Conservation (phyloP, 35 echinoderm and acorn worm genomes). For the Holothuria glaberrima region DNA sequence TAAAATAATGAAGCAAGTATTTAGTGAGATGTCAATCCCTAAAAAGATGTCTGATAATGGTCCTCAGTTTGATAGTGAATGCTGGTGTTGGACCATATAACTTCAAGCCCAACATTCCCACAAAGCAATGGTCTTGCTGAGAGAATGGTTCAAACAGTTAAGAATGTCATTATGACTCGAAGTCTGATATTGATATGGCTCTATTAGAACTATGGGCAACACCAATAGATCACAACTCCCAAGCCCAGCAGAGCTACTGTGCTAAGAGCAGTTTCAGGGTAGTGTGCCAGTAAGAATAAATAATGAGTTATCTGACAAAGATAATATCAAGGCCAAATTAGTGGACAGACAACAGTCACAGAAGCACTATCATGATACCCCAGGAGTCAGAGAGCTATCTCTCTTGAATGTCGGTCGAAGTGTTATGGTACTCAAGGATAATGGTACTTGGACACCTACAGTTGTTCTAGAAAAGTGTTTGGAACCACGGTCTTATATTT, state of each 20-base stretch:
- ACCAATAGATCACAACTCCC: not conserved
- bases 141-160: constrained; percentile 45
- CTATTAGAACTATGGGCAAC: constrained; percentile 10
- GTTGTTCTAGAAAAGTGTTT: constrained; percentile 34
- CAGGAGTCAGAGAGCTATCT: not conserved
- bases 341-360: constrained; percentile 17
- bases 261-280: constrained; percentile 23
- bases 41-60: constrained; percentile 52
- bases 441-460: constrained; percentile 26
- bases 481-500: not conserved
- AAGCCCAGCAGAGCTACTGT: constrained; percentile 15
- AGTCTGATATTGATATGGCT: constrained; percentile 31
- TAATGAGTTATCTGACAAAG: constrained; percentile 35
- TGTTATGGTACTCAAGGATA: constrained; percentile 22
- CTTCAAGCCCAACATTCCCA: constrained; percentile 50
- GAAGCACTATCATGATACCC: constrained; percentile 40
- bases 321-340: constrained; percentile 1
- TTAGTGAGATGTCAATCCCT: constrained; percentile 47
- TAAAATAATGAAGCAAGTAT: constrained; percentile 24
- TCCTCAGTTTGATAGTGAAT: constrained; percentile 2
- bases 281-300: not conserved
- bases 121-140: constrained; percentile 71
- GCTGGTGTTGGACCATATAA: not conserved
- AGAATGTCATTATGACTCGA: constrained; percentile 21
- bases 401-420: constrained; percentile 4